A percentile compares a stretch with the other conserved stretches of the same genome.
Conservation (phyloP, 2,888 invertebrate species). For the Phyllotreta striolata region DNA sequence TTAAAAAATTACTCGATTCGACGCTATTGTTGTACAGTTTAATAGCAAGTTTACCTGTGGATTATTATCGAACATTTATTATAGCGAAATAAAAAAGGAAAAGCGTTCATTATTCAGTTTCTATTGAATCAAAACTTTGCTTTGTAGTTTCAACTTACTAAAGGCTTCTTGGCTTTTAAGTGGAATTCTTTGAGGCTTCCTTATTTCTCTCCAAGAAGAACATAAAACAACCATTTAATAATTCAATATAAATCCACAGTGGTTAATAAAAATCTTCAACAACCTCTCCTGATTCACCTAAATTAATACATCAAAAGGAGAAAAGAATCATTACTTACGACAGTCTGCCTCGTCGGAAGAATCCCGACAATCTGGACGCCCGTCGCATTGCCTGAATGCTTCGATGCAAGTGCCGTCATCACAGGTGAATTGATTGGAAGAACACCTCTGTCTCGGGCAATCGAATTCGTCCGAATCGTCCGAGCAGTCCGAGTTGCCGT, state of each 20-base stretch:
- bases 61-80: background rate
- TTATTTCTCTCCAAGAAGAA: no score
- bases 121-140: no score
- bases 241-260: no score
- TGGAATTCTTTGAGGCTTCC: no score
- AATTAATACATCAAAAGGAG: background rate
- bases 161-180: no score
- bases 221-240: no score
- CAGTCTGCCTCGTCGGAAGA: constrained; percentile 72
- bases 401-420: constrained; percentile 69
- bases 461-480: constrained; percentile 67
- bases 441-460: constrained; percentile 62
- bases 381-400: constrained; percentile 64
- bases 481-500: constrained; percentile 67
- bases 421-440: constrained; percentile 67
- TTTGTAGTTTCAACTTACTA: no score
- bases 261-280: no score
- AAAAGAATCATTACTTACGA: constrained; percentile 58
- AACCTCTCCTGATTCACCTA: no score
- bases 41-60: background rate
- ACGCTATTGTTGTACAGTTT: background rate
- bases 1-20: background rate
- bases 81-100: background rate
- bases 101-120: no score
- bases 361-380: constrained; percentile 65